Evolutionary conservation across 2,113 vertebrate species (phyloP).

Genomic region (Symphodus melops): DNA sequence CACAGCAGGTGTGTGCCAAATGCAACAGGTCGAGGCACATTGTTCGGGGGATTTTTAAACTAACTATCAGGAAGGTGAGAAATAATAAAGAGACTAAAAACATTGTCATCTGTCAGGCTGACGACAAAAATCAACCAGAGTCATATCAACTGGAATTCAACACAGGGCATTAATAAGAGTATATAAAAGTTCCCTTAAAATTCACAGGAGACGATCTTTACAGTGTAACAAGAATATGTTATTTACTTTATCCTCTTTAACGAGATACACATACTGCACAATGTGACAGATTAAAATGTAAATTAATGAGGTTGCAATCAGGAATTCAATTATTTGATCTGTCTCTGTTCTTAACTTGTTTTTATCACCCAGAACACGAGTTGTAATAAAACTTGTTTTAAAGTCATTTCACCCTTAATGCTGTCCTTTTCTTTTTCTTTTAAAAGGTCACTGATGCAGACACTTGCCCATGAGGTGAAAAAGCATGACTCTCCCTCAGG

Average conservation of each 20-base stretch:
- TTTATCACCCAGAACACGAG: constrained; percentile 4
- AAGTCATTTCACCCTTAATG: constrained; percentile 1
- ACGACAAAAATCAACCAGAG: background rate
- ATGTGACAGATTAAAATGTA: too few species aligned
- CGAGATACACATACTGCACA: too few species aligned
- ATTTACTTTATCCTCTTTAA: too few species aligned
- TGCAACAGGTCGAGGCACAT: constrained; percentile 43
- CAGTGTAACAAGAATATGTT: too few species aligned
- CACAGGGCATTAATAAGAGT: too few species aligned
- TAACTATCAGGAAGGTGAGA: background rate
- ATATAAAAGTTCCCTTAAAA: too few species aligned
- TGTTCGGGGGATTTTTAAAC: background rate
- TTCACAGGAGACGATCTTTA: too few species aligned
- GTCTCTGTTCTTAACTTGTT: background rate
- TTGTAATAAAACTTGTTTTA: constrained; percentile 3
- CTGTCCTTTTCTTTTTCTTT: constrained; percentile 30
- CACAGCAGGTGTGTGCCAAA: constrained; percentile 23
- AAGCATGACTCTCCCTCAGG: constrained; percentile 45
- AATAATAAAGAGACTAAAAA: background rate
- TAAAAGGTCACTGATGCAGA: constrained; percentile 47
- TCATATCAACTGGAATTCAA: background rate
- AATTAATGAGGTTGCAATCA: too few species aligned
- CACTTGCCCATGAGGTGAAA: constrained; percentile 31
- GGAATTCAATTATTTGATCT: too few species aligned
- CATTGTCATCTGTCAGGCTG: background rate